A percentile compares a stretch with the other conserved stretches of the same genome.
Evolutionary conservation across 2,113 vertebrate genomes (phyloP).

Genomic region (Xenopus tropicalis): UCB_Xtro_10.0 CM004444.2:118542501-118543000

Average conservation of each 20-base stretch:
- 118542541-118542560: slow-evolving; percentile 1
- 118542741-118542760: slow-evolving; percentile 20
- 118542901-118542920: no score
- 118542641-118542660: slow-evolving; percentile 17
- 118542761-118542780: slow-evolving; percentile 8
- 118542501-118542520: slow-evolving; percentile 10
- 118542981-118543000: no score
- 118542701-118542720: slow-evolving; percentile 22
- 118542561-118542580: slow-evolving; percentile 18
- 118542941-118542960: no score
- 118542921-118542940: no score
- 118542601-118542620: slow-evolving; percentile 25
- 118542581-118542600: slow-evolving; percentile 25
- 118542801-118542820: no score
- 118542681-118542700: slow-evolving; percentile 18
- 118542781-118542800: slow-evolving; percentile 4
- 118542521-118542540: slow-evolving; percentile 12
- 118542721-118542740: slow-evolving; percentile 1
- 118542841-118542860: no score
- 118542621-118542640: slow-evolving; percentile 37
- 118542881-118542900: no score
- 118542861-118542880: no score
- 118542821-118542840: no score
- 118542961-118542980: no score
- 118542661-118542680: slow-evolving; percentile 33